Percentiles rank a stretch among this genome's conserved stretches.
Conservation (phyloP, 2,797 vertebrate species). For the Esox masquinongy region DNA sequence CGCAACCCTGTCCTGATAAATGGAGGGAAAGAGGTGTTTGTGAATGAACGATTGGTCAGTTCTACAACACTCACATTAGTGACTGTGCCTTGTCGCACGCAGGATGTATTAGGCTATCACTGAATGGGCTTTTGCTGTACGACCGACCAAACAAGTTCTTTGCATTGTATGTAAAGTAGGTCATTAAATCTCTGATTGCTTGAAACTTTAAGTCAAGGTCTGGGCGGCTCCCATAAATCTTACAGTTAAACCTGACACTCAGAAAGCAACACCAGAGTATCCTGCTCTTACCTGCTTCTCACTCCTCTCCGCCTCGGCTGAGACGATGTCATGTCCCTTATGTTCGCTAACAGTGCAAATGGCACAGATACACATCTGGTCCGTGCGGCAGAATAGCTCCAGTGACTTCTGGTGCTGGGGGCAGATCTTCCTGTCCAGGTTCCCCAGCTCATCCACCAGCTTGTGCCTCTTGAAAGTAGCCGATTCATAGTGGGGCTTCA, state of each 20-base stretch:
- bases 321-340: conserved; percentile 73
- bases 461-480: conserved; percentile 77
- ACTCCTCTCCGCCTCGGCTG: conserved; percentile 73
- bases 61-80: conserved; percentile 23
- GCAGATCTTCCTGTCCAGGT: conserved; percentile 78
- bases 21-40: conserved; percentile 2
- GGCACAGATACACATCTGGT: conserved; percentile 79
- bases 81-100: background rate
- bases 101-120: background rate
- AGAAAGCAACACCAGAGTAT: background rate
- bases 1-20: background rate
- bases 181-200: background rate
- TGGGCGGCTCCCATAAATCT: background rate
- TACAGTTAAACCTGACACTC: background rate
- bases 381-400: conserved; percentile 79
- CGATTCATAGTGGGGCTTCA: conserved; percentile 78
- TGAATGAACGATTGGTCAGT: conserved; percentile 21
- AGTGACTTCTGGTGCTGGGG: conserved; percentile 76
- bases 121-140: background rate
- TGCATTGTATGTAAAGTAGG: conserved; percentile 4
- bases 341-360: conserved; percentile 78
- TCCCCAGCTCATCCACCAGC: conserved; percentile 78
- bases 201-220: background rate
- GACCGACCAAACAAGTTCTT: background rate
- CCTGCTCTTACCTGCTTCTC: conserved; percentile 74